Conservation (phyloP, 2,797 vertebrate genomes). For the Momotus momota region DNA sequence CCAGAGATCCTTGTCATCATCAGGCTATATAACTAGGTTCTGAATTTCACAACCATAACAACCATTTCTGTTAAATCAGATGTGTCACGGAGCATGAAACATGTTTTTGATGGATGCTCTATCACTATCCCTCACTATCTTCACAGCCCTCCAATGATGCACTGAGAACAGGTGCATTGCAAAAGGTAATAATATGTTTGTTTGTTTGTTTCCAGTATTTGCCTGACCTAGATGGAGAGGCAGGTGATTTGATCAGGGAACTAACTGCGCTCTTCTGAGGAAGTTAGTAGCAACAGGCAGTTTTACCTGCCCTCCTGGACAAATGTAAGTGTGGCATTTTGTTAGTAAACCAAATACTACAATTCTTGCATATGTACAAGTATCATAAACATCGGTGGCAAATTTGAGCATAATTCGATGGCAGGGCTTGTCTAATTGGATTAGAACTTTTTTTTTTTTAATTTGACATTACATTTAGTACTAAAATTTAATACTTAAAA, state of each 20-base stretch:
- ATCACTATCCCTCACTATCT: not conserved
- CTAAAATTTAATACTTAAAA: not conserved
- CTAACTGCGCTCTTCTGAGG: not conserved
- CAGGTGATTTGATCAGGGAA: not conserved
- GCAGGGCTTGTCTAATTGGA: not conserved
- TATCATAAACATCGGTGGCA: not conserved
- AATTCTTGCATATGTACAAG: not conserved
- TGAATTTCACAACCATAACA: constrained; percentile 23
- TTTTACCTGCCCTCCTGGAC: not conserved
- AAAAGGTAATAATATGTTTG: not conserved
- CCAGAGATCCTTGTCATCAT: not conserved
- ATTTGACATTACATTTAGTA: not conserved
- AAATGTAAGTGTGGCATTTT: not conserved
- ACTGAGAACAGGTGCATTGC: not conserved
- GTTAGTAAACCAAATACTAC: not conserved
- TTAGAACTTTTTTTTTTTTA: not conserved
- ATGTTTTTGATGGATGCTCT: not conserved
- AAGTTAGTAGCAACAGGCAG: not conserved
- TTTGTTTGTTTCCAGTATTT: not conserved
- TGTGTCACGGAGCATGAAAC: not conserved
- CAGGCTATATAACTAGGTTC: not conserved
- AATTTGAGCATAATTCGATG: not conserved
- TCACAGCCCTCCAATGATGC: not conserved
- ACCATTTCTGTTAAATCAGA: not conserved
- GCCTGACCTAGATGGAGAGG: not conserved